A percentile compares a stretch with the other conserved stretches of the same genome.
Evolutionary conservation across 2,888 invertebrate species (phyloP).

Genomic region (Allolobophora icterica): DNA sequence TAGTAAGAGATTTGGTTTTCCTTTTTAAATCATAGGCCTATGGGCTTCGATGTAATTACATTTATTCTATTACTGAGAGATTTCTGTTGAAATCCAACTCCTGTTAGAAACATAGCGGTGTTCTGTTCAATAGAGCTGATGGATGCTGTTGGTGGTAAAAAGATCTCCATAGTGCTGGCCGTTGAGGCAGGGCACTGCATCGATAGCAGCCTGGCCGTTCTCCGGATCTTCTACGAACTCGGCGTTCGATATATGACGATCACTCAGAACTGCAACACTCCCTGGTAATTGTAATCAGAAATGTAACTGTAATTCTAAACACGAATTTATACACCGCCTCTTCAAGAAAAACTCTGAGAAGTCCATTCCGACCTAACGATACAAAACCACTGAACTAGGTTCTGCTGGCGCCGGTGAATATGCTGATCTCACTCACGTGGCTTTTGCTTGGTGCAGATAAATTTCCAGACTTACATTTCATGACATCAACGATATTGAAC

Average conservation of each 20-base stretch:
- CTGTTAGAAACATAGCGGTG: neutral
- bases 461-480: too few relatives aligned
- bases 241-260: slow-evolving; percentile 84
- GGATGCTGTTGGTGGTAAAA: slow-evolving; percentile 75
- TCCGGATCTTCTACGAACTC: slow-evolving; percentile 83
- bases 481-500: too few relatives aligned
- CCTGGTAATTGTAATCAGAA: slow-evolving; percentile 71
- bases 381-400: too few relatives aligned
- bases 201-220: slow-evolving; percentile 79
- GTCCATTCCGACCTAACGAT: too few relatives aligned
- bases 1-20: neutral
- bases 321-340: too few relatives aligned
- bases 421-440: too few relatives aligned
- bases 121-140: slow-evolving; percentile 63
- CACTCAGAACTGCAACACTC: slow-evolving; percentile 87
- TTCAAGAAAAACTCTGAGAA: too few relatives aligned
- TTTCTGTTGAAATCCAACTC: neutral
- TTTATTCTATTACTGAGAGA: neutral
- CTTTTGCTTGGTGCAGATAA: too few relatives aligned
- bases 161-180: slow-evolving; percentile 86
- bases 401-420: too few relatives aligned
- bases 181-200: slow-evolving; percentile 87
- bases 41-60: neutral
- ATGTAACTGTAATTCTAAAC: neutral
- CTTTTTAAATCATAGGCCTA: too few relatives aligned